Conservation (phyloP, 2,113 vertebrate species). For the Sula dactylatra region DNA sequence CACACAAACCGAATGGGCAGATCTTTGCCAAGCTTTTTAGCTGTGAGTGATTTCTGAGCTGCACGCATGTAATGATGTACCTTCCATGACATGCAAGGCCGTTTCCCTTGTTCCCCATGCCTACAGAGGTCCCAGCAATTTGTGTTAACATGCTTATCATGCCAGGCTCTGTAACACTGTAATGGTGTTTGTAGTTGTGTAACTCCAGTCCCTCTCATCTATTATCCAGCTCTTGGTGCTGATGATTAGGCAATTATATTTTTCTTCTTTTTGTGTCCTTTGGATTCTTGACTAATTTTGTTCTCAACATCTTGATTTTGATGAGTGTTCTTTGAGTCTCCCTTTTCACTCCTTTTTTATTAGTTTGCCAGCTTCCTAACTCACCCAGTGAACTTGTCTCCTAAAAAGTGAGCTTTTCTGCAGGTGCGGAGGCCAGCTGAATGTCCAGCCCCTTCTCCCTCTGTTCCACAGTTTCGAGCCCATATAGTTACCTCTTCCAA, state of each 20-base stretch:
- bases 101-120: not conserved
- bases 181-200: not conserved
- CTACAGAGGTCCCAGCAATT: not conserved
- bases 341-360: not conserved
- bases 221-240: not conserved
- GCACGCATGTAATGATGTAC: not conserved
- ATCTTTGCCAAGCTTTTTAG: not conserved
- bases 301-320: not conserved
- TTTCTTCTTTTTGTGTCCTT: slow-evolving; percentile 6
- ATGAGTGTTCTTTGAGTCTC: not conserved
- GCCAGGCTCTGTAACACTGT: not conserved
- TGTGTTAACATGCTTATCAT: not conserved
- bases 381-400: not conserved
- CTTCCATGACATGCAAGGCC: not conserved
- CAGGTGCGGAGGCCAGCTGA: not conserved
- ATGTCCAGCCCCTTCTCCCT: not conserved
- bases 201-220: not conserved
- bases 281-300: not conserved
- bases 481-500: not conserved
- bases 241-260: not conserved
- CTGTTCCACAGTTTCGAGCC: not conserved
- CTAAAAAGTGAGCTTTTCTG: not conserved
- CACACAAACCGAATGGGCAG: not conserved
- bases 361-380: not conserved
- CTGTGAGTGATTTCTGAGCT: not conserved